Evolutionary conservation across 2,888 invertebrate genomes (phyloP), one percentile per base, ranked within the genome.

Genomic region (Congeria kusceri): DNA sequence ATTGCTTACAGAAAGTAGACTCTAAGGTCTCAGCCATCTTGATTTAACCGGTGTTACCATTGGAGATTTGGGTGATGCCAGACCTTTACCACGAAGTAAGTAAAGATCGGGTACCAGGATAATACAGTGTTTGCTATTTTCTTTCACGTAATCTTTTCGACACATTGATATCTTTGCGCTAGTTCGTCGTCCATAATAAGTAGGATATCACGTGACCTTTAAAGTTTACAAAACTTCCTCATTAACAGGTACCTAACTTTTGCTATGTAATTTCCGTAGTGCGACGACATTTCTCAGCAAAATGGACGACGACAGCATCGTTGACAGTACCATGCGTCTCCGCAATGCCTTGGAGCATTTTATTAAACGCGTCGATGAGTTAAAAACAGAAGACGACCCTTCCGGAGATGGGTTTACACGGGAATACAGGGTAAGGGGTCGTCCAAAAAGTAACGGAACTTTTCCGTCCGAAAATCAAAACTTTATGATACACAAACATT

Each of bases 381-480:
- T 89, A 49, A 77, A 66, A 18, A 69, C 77, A 25, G 88, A 88
- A 59, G 89, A 88, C 23, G 88, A 90, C 23, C 87, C 86, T 3
- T 84, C 86, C 0, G 88, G 88, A 28, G 86, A 87, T 65, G 89
- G 88, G 0, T 89, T 89, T 74, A 78, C 86, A 25, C 64, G 85
- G 15, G 89, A 90, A 65, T 90, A 88, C 56, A 84, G 83, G 83
- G 90, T 90, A 81, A 39, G 39, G 39, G 39, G 39, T 39, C 15
- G 39, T 39, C 39, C 39, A 39, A 39, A 39, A 11, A 39, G 39
- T 39, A 39, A 15, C 39, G 3, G 39, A 39, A 9, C 39, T 3
- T 39, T 39, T 39, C 39, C 3, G 3, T 39, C 39, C 15, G 15
- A 39, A 39, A 39, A 39, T 11, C 39, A 13, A 13, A 11, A 39